Evolutionary conservation across 2,113 vertebrate genomes (phyloP), one percentile per base, ranked within the genome.

Genomic region (Nansenia antarctica): DNA sequence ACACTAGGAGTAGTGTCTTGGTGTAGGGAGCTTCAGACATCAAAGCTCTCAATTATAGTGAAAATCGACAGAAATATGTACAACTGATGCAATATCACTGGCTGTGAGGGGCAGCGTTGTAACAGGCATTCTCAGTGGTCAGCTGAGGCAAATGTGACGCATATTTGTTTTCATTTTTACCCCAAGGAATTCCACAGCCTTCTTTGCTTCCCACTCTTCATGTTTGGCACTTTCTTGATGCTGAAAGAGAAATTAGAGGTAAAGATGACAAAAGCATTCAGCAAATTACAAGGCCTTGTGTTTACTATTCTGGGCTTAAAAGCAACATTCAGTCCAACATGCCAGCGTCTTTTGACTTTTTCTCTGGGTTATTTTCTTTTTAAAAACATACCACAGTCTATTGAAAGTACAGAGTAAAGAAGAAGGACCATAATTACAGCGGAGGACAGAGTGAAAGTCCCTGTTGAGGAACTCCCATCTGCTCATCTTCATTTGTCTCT

Each of bases 271-370:
- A 88, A 90, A 78, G 85, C 78, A 78, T 83, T 85, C 72, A 74
- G 83, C 60, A 87, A 91, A 95, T 94, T 92, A 94, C 90, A 94
- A 94, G 92, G 91, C 90, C 81, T 89, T 55, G 78, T 84, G 82
- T 84, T 77, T 32, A 85, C 89, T 83, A 87, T 86, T 92, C 81
- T 87, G 79, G 84, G 89, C 86, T 82, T 74, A 45, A 84, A 80
- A 84, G 88, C 84, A 84, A 84, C 87, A 91, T 82, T 85, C 89
- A 82, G 84, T 86, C 88, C 85, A 76, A 87, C 86, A 78, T 82
- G 76, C 1, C 75, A 77, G 65, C 20, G 65, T 84, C 77, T 72
- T 73, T 82, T 54, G 62, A 62, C 18, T 62, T 83, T 80, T 72
- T 75, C 62, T 82, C 29, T 31, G 8, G 18, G 20, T 67, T 70